Conservation (phyloP, 2,888 invertebrate species). For the Archips xylosteana region DNA sequence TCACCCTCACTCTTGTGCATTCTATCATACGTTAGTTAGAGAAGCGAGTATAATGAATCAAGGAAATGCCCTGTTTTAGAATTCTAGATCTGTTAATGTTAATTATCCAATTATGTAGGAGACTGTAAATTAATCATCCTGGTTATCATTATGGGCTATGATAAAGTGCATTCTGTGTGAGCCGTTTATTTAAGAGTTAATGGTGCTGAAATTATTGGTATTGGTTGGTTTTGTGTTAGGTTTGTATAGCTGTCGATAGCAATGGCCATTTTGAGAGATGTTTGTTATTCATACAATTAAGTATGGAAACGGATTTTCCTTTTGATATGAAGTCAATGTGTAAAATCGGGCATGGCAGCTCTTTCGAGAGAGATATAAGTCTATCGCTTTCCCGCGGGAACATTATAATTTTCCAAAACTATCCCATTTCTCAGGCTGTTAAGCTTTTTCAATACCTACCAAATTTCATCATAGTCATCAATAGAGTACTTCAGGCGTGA, state of each 20-base stretch:
- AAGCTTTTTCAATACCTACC: no score
- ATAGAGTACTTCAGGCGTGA: no score
- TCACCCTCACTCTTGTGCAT: conserved; percentile 3
- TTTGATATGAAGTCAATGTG: no score
- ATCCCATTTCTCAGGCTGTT: no score
- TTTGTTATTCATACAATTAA: no score
- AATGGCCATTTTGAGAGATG: no score
- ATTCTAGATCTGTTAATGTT: conserved; percentile 10
- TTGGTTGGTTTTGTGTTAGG: not conserved
- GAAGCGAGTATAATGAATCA: not conserved
- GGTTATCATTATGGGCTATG: conserved; percentile 7
- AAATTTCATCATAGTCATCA: no score
- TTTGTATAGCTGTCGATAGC: not conserved
- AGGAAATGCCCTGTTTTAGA: not conserved
- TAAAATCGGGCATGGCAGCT: no score
- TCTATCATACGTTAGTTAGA: conserved; percentile 8
- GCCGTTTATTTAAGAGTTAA: not conserved
- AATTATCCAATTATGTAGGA: conserved; percentile 9
- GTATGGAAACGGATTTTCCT: no score
- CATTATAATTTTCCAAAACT: no score
- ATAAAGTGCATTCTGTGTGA: conserved; percentile 6
- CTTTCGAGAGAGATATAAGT: no score
- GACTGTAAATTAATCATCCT: conserved; percentile 9
- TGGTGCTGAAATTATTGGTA: not conserved
- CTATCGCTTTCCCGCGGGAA: no score